Conservation (phyloP, 2,113 vertebrate genomes). For the Eulacestoma nigropectus region DNA sequence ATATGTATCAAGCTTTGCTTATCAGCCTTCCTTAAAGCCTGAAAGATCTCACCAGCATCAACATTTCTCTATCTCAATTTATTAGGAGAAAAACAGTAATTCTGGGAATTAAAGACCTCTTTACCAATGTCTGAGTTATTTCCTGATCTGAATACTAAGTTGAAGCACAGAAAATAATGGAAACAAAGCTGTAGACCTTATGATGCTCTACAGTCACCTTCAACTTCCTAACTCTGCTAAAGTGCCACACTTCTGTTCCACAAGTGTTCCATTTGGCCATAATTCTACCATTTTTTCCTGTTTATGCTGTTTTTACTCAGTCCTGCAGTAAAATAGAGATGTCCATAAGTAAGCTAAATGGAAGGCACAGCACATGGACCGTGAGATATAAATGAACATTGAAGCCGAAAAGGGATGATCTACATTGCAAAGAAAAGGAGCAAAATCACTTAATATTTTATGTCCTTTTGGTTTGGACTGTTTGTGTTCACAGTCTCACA, state of each 20-base stretch:
- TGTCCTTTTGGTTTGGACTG: neutral
- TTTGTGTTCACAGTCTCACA: neutral
- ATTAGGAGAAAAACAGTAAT: neutral
- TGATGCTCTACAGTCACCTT: neutral
- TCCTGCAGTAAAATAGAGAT: neutral
- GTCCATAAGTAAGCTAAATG: neutral
- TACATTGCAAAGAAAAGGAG: neutral
- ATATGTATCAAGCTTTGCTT: neutral
- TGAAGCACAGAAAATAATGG: neutral
- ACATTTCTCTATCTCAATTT: neutral
- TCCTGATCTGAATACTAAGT: neutral
- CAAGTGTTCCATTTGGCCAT: neutral
- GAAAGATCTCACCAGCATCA: neutral
- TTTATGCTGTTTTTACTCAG: neutral
- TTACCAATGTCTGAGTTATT: neutral
- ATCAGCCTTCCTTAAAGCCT: neutral
- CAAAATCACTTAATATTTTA: neutral
- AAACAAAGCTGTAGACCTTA: neutral
- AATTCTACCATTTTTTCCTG: neutral
- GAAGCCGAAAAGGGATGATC: neutral
- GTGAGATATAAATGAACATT: neutral
- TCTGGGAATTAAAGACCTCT: neutral
- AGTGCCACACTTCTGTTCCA: neutral
- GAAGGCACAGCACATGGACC: neutral
- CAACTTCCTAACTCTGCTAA: accelerated